Percentiles rank a stretch among this genome's conserved stretches.
phyloP scores from a whole-genome alignment of 2,113 vertebrate genomes.

The Paramormyrops kingsleyae region DNA sequence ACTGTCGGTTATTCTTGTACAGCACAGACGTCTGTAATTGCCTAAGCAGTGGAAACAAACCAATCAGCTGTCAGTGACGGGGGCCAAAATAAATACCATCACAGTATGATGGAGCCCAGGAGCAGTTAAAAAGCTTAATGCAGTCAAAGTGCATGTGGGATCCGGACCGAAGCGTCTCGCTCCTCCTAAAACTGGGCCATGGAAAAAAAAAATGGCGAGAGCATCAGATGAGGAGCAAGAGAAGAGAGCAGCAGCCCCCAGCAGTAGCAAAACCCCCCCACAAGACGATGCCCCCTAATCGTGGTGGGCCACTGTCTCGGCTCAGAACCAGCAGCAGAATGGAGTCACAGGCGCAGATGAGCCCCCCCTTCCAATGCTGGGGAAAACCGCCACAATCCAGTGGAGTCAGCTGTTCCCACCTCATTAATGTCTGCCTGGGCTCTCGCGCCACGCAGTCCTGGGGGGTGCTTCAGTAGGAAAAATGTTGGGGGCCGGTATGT shows the following conservation, averaged over 20 bases:
- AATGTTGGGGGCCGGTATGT: background rate
- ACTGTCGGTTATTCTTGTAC: background rate
- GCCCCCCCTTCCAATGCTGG: too few relatives aligned
- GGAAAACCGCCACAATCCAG: background rate
- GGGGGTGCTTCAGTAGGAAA: background rate
- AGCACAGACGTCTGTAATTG: conserved; percentile 1
- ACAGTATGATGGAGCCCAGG: background rate
- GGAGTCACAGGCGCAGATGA: background rate
- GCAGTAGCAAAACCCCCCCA: background rate
- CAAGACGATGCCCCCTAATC: background rate
- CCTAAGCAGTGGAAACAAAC: conserved; percentile 8
- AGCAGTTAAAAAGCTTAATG: background rate
- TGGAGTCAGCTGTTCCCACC: background rate
- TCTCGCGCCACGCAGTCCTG: background rate
- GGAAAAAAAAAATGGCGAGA: background rate
- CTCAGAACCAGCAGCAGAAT: background rate
- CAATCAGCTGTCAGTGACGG: background rate
- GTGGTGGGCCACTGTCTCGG: background rate
- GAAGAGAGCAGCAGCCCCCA: background rate
- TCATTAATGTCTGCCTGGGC: background rate
- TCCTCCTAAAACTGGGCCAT: background rate
- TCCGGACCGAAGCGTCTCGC: background rate
- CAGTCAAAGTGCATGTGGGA: background rate
- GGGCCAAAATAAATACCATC: conserved; percentile 6
- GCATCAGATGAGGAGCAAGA: background rate